These are phyloP conservation scores for Drosophila longiperda DNA, from an alignment of 2,888 invertebrate genomes.

Conservation along the genomic window DNA sequence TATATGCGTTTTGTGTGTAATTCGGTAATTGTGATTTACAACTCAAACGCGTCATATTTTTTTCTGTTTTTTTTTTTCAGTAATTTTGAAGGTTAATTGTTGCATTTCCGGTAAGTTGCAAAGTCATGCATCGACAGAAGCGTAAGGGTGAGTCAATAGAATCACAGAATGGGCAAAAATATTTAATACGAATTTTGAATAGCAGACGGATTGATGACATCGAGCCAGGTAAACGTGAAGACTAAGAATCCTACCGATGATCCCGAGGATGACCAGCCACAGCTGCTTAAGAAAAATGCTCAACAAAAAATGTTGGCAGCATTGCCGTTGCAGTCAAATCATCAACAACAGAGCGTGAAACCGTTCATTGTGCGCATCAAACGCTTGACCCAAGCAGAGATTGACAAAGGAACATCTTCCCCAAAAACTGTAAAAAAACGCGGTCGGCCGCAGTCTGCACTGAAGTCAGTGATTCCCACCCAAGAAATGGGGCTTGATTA, in stretches of 20 bases:
- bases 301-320: constrained; percentile 68
- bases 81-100: background rate
- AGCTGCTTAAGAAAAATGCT: constrained; percentile 65
- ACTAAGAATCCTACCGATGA: too few relatives aligned
- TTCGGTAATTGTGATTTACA: background rate
- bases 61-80: constrained; percentile 1
- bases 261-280: background rate
- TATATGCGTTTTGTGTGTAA: background rate
- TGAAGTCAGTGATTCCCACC: too few relatives aligned
- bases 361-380: constrained; percentile 42
- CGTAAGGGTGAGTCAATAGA: background rate
- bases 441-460: constrained; percentile 5
- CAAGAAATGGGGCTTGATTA: constrained; percentile 28
- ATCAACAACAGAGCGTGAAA: background rate
- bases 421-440: constrained; percentile 6
- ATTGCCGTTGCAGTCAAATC: background rate
- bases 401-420: background rate
- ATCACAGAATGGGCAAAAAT: background rate
- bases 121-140: background rate
- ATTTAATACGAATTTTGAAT: background rate
- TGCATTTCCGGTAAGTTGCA: background rate
- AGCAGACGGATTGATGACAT: background rate
- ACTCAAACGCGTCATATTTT: background rate
- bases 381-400: constrained; percentile 32
- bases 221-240: too few relatives aligned